A percentile compares a stretch with the other conserved stretches of the same genome.
These are phyloP conservation scores for Chirona hameri DNA, from an alignment of 2,888 invertebrate genomes.

Conservation along the genomic window DNA sequence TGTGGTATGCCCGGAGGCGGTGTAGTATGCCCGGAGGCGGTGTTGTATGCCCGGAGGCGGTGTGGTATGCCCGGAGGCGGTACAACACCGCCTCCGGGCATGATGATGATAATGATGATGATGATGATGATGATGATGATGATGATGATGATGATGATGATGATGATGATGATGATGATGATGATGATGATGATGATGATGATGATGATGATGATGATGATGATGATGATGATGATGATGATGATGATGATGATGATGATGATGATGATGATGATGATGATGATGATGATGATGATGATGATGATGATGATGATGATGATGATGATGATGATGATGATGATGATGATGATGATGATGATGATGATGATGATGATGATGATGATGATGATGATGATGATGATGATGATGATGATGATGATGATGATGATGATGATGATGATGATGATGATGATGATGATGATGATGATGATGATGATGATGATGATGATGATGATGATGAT, in stretches of 20 bases:
- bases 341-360: constrained; percentile 31
- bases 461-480: constrained; percentile 27
- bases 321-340: constrained; percentile 31
- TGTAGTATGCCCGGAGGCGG: too few species aligned
- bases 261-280: constrained; percentile 24
- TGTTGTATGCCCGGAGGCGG: too few species aligned
- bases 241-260: constrained; percentile 26
- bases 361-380: constrained; percentile 31
- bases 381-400: constrained; percentile 31
- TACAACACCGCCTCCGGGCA: too few species aligned
- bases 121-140: constrained; percentile 27
- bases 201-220: constrained; percentile 30
- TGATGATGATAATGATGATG: background rate
- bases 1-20: too few species aligned
- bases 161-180: constrained; percentile 26
- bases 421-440: constrained; percentile 28
- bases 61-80: too few species aligned
- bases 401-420: constrained; percentile 31
- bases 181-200: constrained; percentile 28
- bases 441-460: constrained; percentile 25
- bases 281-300: constrained; percentile 26
- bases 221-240: background rate
- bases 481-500: constrained; percentile 27
- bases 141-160: constrained; percentile 24
- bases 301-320: constrained; percentile 25